Conservation (phyloP, 1,140 invertebrate genomes). For the Drosophila yakuba region DNA sequence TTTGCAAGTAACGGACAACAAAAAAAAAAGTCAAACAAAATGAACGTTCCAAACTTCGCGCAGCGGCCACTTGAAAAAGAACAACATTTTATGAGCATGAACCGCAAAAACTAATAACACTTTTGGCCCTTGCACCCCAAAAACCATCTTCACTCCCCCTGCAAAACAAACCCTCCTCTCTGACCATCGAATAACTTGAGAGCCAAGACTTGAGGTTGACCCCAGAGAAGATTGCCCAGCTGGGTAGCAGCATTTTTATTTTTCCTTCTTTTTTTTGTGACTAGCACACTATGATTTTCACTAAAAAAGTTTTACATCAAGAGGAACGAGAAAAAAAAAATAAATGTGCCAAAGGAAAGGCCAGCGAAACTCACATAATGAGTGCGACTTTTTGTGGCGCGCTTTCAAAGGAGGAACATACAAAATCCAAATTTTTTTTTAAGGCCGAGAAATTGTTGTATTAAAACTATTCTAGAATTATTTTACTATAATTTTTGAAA, state of each 20-base stretch:
- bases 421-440: slow-evolving; percentile 8
- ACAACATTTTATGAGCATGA: slow-evolving; percentile 78
- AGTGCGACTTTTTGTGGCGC: slow-evolving; percentile 32
- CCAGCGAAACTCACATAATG: slow-evolving; percentile 45
- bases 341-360: slow-evolving; percentile 44
- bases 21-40: slow-evolving; percentile 28
- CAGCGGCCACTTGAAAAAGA: slow-evolving; percentile 57
- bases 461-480: no score
- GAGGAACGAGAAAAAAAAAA: slow-evolving; percentile 6
- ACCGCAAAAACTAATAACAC: slow-evolving; percentile 81
- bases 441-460: slow-evolving; percentile 1
- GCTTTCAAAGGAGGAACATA: slow-evolving; percentile 18
- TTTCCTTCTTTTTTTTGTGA: slow-evolving; percentile 6
- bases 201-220: slow-evolving; percentile 71
- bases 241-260: slow-evolving; percentile 45
- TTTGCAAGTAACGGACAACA: slow-evolving; percentile 18
- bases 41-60: slow-evolving; percentile 58
- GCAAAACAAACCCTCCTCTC: slow-evolving; percentile 23
- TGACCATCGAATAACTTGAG: slow-evolving; percentile 53
- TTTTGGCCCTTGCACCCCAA: slow-evolving; percentile 43
- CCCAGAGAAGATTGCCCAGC: slow-evolving; percentile 59
- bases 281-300: slow-evolving; percentile 22
- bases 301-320: slow-evolving; percentile 43
- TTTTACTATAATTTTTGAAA: no score
- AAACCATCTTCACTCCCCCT: not conserved